Evolutionary conservation across 2,113 vertebrate genomes (phyloP).

Genomic region (Periophthalmus modestus): DNA sequence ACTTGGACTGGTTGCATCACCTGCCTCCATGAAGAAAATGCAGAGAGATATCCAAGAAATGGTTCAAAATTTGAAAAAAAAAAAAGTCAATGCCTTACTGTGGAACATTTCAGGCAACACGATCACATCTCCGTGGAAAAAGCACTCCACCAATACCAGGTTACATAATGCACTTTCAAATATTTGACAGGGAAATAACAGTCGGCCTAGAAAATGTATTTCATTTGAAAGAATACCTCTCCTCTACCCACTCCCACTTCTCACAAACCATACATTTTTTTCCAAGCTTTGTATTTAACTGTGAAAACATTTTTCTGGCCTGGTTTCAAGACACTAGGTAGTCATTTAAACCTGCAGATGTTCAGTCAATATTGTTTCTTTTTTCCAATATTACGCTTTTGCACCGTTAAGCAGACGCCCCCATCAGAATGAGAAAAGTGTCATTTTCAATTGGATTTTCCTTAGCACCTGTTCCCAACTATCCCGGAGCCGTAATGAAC

Average conservation of each 20-base stretch:
- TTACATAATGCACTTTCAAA: no score
- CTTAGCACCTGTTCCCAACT: slow-evolving; percentile 45
- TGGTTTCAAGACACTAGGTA: not conserved
- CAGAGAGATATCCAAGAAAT: no score
- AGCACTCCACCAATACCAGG: no score
- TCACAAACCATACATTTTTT: slow-evolving; percentile 10
- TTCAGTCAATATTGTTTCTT: slow-evolving; percentile 17
- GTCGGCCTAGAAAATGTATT: no score
- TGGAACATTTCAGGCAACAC: no score
- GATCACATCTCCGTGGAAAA: no score
- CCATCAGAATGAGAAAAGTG: not conserved
- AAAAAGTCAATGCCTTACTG: no score
- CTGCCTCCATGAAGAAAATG: no score
- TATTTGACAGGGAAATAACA: no score
- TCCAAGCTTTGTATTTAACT: not conserved
- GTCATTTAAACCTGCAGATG: slow-evolving; percentile 25
- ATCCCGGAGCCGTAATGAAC: slow-evolving; percentile 45
- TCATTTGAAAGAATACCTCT: slow-evolving; percentile 1
- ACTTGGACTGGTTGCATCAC: no score
- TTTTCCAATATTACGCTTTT: slow-evolving; percentile 9
- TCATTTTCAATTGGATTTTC: slow-evolving; percentile 8
- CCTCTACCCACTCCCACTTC: not conserved
- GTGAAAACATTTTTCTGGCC: slow-evolving; percentile 7
- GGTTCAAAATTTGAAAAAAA: no score
- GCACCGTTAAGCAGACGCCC: not conserved